Conservation (phyloP, 2,113 vertebrate genomes). For the Terrapene triunguis region DNA sequence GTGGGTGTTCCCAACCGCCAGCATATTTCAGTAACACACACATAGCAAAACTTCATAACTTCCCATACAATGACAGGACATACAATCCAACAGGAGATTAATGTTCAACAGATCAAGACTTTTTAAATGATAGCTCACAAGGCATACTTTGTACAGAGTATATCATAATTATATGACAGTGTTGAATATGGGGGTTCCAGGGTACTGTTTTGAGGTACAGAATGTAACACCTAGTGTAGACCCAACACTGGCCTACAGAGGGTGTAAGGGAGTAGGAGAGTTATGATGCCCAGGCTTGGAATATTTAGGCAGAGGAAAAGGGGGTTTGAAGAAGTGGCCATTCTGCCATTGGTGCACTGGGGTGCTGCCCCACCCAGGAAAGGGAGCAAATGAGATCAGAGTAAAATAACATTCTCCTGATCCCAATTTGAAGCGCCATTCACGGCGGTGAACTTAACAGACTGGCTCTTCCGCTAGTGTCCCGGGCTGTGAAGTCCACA, state of each 20-base stretch:
- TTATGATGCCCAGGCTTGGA: background rate
- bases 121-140: too few relatives aligned
- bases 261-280: background rate
- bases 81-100: too few relatives aligned
- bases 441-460: background rate
- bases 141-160: too few relatives aligned
- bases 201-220: background rate
- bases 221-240: background rate
- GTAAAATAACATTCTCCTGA: background rate
- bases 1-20: too few relatives aligned
- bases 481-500: background rate
- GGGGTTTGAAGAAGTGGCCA: background rate
- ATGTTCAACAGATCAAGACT: too few relatives aligned
- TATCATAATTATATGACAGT: too few relatives aligned
- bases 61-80: too few relatives aligned
- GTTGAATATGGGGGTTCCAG: too few relatives aligned
- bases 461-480: background rate
- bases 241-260: background rate
- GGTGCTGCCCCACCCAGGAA: background rate
- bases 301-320: conserved; percentile 15
- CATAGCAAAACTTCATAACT: too few relatives aligned
- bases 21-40: too few relatives aligned
- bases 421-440: background rate
- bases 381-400: background rate
- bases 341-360: background rate